Base-by-base conservation (phyloP, 2,113 vertebrate species). In the human (Homo sapiens) region DNA sequence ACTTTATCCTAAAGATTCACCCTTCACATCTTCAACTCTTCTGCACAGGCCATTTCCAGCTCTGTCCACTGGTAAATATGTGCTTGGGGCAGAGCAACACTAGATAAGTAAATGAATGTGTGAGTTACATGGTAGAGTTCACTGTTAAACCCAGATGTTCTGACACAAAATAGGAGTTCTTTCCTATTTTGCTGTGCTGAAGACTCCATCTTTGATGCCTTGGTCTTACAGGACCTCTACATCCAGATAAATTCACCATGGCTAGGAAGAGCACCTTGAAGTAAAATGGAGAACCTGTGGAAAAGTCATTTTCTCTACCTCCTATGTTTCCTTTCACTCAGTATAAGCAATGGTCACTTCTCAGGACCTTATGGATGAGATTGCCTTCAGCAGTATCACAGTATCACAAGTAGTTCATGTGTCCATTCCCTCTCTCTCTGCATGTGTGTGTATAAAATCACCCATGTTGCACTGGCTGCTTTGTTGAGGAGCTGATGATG, bases 21-120 rank as follows among this genome's bases (percentile, higher is more conserved):
- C 16, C 20, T 59, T n/a, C 18, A 8, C 7, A 0, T 20, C 30
- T 27, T 14, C 70, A n/a, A 18, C 14, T 35, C 66, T 30, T 30
- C 30, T 13, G 25, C 27, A 64, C 27, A 6, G 27, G 61, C 10
- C 3, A 4, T 32, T 27, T 35, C 14, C 9, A 57, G 8, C 12
- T 64, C 30, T 9, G 55, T n/a, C 16, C 3, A 0, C 30, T 1
- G 30, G 30, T 59, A 18, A 45, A 30, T 0, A 1, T 3, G 7
- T 40, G 40, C 45, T 57, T 45, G 43, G 30, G 32, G 25, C 10
- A 40, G 40, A 61, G 30, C 1, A 9, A 55, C 14, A 5, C 9
- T 6, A 4, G 18, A 10, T 22, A 2, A 3, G 0, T 16, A 22
- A 61, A 14, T 50, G 72, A 6, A 13, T 11, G 14, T 38, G 18